phyloP scores from a whole-genome alignment of 2,113 vertebrate genomes.

The Tragelaphus scriptus region DNA sequence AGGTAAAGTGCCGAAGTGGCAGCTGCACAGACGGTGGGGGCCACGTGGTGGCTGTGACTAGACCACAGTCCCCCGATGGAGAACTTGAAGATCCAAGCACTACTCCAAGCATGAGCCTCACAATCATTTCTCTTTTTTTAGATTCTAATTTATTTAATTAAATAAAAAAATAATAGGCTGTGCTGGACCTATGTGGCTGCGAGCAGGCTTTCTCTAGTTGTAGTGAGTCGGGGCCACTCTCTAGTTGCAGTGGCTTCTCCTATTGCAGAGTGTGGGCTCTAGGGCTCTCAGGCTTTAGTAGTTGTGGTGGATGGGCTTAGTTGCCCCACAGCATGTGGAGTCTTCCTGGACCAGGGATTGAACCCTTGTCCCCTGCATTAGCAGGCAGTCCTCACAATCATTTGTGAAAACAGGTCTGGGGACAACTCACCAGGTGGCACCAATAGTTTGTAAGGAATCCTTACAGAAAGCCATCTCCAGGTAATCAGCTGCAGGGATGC shows the following conservation, averaged over 20 bases:
- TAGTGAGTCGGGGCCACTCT: background rate
- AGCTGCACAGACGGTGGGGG: background rate
- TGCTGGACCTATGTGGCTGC: background rate
- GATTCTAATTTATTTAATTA: background rate
- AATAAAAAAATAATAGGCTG: background rate
- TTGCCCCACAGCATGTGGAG: background rate
- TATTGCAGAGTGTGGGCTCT: background rate
- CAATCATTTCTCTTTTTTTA: background rate
- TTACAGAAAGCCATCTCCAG: background rate
- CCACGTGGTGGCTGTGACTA: background rate
- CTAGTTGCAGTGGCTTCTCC: background rate
- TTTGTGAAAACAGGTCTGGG: background rate
- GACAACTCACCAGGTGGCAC: background rate
- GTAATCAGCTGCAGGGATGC: background rate
- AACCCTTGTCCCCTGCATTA: background rate
- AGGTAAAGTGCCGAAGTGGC: background rate
- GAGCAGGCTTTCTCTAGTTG: background rate
- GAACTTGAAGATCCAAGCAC: background rate
- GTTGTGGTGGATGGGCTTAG: background rate
- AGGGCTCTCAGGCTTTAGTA: background rate
- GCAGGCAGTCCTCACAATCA: background rate
- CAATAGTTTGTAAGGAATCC: background rate
- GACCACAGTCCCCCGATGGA: background rate
- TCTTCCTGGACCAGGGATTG: background rate
- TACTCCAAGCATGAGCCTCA: fast-evolving